These are phyloP conservation scores for Proctacanthus coquilletti DNA, from an alignment of 1,140 invertebrate genomes.

Conservation along the genomic window DNA sequence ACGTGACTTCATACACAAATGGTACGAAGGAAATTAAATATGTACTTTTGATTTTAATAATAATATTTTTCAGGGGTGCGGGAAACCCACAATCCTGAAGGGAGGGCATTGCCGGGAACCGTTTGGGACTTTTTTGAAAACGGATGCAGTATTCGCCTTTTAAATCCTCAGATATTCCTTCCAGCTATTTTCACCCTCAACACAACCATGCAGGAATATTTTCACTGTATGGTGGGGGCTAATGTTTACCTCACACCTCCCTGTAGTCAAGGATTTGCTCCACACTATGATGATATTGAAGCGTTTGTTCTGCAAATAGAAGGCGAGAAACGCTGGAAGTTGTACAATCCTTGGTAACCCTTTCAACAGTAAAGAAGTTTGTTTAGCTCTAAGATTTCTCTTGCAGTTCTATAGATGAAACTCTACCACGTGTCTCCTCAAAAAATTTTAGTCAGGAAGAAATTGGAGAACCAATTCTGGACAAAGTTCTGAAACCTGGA, in stretches of 20 bases:
- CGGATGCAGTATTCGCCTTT: constrained; percentile 77
- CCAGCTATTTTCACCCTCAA: constrained; percentile 42
- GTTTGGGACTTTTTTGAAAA: constrained; percentile 87
- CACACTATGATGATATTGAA: constrained; percentile 98
- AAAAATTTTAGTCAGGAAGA: constrained; percentile 65
- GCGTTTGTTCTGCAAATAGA: constrained; percentile 94
- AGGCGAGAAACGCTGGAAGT: constrained; percentile 85
- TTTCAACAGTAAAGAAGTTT: too few relatives aligned
- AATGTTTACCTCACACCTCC: constrained; percentile 95
- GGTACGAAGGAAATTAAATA: constrained; percentile 18
- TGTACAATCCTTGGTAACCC: constrained; percentile 69
- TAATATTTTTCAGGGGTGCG: constrained; percentile 33
- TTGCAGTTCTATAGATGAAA: constrained; percentile 33
- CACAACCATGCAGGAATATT: constrained; percentile 82
- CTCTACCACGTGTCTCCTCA: constrained; percentile 66
- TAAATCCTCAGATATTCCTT: constrained; percentile 89
- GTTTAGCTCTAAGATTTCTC: neutral
- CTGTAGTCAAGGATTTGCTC: constrained; percentile 91
- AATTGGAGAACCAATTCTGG: constrained; percentile 64
- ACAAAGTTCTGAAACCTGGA: constrained; percentile 64
- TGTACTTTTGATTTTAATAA: neutral
- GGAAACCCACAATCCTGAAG: constrained; percentile 76
- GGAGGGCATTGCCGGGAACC: constrained; percentile 49
- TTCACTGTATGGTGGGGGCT: constrained; percentile 83
- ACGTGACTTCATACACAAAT: constrained; percentile 74